Evolutionary conservation across 2,888 invertebrate genomes (phyloP).

Genomic region (Ctenicera cuprea): DNA sequence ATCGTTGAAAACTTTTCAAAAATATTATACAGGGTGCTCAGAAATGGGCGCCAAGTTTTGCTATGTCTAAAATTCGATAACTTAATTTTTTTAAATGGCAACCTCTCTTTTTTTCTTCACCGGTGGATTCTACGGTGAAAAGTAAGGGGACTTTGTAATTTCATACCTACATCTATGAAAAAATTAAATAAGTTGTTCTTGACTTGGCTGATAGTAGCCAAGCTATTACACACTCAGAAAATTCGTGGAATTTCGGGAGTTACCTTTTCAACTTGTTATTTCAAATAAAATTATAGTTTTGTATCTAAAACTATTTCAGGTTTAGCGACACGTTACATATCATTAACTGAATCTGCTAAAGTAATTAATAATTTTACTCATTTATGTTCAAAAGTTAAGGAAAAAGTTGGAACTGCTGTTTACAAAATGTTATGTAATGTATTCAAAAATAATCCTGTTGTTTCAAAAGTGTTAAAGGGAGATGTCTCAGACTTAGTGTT

Average conservation of each 20-base stretch:
- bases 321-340: background rate
- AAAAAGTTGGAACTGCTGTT: background rate
- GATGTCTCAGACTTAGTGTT: background rate
- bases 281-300: background rate
- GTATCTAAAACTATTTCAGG: background rate
- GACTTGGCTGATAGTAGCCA: background rate
- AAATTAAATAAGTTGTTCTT: constrained; percentile 42
- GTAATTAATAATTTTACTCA: constrained; percentile 5
- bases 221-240: background rate
- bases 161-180: too few species aligned
- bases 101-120: too few species aligned
- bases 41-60: too few species aligned
- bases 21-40: too few species aligned
- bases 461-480: background rate
- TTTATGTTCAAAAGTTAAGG: background rate
- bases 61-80: too few species aligned
- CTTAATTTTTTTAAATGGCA: too few species aligned
- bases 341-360: background rate
- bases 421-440: background rate
- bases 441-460: background rate
- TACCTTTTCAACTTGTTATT: background rate
- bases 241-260: background rate
- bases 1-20: too few species aligned
- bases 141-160: too few species aligned
- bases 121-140: too few species aligned